Conservation (phyloP, 2,888 invertebrate genomes). For the Dicycla oo region DNA sequence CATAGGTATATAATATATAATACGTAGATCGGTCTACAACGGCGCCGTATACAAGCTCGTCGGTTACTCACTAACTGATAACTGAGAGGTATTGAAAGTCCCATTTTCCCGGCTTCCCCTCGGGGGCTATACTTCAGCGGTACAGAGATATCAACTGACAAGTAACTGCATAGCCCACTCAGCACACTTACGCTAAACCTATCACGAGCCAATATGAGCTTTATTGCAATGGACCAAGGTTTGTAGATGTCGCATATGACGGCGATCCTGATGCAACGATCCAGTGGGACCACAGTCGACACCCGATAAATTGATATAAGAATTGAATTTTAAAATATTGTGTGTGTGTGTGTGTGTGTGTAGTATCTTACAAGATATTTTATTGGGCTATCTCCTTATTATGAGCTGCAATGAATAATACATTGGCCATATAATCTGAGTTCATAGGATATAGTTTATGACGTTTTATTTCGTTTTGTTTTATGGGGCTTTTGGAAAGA, state of each 20-base stretch:
- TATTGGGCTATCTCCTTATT: constrained; percentile 48
- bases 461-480: constrained; percentile 29
- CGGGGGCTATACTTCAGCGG: constrained; percentile 61
- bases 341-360: constrained; percentile 47
- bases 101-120: constrained; percentile 59
- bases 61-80: constrained; percentile 57
- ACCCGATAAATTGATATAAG: constrained; percentile 68
- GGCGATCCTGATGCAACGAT: constrained; percentile 38
- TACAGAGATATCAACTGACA: constrained; percentile 60
- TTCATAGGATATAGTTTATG: constrained; percentile 18
- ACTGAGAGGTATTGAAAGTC: constrained; percentile 66
- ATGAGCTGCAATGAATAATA: constrained; percentile 52
- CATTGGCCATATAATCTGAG: constrained; percentile 27
- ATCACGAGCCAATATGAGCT: constrained; percentile 27
- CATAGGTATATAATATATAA: not conserved
- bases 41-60: constrained; percentile 24
- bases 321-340: constrained; percentile 69
- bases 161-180: constrained; percentile 57
- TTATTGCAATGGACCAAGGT: constrained; percentile 34
- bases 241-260: constrained; percentile 13
- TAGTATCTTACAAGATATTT: constrained; percentile 50
- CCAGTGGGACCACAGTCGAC: constrained; percentile 58
- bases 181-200: constrained; percentile 20
- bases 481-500: not conserved
- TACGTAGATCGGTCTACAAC: not conserved